Conservation (phyloP, 2,888 invertebrate species). For the Drosophila mimetica region DNA sequence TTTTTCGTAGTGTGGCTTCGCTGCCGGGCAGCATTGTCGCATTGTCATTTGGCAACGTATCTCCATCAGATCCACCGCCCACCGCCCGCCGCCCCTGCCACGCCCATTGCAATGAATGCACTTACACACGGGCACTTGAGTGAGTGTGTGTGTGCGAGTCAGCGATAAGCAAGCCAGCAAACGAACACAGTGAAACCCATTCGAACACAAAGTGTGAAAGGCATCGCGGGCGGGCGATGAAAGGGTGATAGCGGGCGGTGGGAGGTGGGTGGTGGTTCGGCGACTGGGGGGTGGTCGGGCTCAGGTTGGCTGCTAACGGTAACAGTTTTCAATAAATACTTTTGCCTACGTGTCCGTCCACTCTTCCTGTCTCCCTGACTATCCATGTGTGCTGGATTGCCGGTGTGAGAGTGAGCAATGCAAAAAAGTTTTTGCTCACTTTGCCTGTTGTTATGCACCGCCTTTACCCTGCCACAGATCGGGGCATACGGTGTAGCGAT, state of each 20-base stretch:
- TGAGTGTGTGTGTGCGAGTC: constrained; percentile 16
- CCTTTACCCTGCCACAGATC: constrained; percentile 32
- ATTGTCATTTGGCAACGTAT: constrained; percentile 51
- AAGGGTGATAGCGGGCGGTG: constrained; percentile 3
- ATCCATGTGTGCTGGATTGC: constrained; percentile 40
- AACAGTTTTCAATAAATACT: constrained; percentile 78
- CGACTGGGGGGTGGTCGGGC: constrained; percentile 17
- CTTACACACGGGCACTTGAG: constrained; percentile 11
- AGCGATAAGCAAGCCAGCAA: constrained; percentile 65
- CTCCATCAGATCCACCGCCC: constrained; percentile 28
- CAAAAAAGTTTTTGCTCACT: constrained; percentile 74
- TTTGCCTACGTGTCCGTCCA: constrained; percentile 58
- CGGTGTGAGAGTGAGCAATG: constrained; percentile 29
- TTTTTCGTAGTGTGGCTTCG: constrained; percentile 39
- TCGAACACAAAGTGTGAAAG: constrained; percentile 70
- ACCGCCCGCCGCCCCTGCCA: constrained; percentile 4
- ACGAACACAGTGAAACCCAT: constrained; percentile 27
- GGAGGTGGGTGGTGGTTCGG: constrained; percentile 3
- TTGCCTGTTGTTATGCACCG: constrained; percentile 53
- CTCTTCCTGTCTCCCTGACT: constrained; percentile 15
- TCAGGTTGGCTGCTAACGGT: constrained; percentile 74
- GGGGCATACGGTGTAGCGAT: constrained; percentile 2
- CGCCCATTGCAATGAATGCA: constrained; percentile 33
- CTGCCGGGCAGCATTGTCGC: constrained; percentile 46
- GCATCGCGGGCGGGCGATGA: constrained; percentile 36